Evolutionary conservation across 2,113 vertebrate genomes (phyloP), one percentile per base, ranked within the genome.

Genomic region (Holacanthus passer): DNA sequence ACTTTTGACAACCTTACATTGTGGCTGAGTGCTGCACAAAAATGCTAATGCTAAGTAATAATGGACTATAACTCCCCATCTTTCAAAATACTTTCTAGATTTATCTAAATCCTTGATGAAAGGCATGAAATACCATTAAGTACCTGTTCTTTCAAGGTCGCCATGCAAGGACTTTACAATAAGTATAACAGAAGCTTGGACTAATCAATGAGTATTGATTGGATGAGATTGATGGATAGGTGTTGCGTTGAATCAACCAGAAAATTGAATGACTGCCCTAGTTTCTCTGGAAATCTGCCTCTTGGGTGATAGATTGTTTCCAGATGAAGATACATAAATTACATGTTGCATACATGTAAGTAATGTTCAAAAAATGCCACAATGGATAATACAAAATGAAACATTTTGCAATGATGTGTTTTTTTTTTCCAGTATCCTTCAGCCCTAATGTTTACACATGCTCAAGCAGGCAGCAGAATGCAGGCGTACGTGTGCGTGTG

Each of bases 381-480:
- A n/a, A n/a, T n/a, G n/a, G n/a, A n/a, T n/a, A n/a, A n/a, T n/a
- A n/a, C n/a, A n/a, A n/a, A n/a, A n/a, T n/a, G n/a, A n/a, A n/a
- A n/a, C n/a, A n/a, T n/a, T n/a, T n/a, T n/a, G n/a, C n/a, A n/a
- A 58, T 2, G 35, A 14, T 10, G 37, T 29, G 17, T 43, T 31
- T 22, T 22, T 12, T 37, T 41, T 62, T 41, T 60, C 41, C 56
- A 73, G 35, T 12, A 11, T 79, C 27, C 24, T n/a, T 81, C 37
- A 78, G 35, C 12, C 19, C 4, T 13, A 19, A 10, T 50, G 48
- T 81, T 59, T n/a, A 53, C 62, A 69, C 27, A 53, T 43, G 68
- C 73, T 68, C 19, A 3, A 41, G 24, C 66, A 58, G 35, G 39
- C 39, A 43, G 11, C 48, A 55, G 24, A 50, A 2, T 47, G 35